A percentile compares a stretch with the other conserved stretches of the same genome.
Evolutionary conservation across 1,140 invertebrate genomes (phyloP).

Genomic region (Rhizoglyphus robini): DNA sequence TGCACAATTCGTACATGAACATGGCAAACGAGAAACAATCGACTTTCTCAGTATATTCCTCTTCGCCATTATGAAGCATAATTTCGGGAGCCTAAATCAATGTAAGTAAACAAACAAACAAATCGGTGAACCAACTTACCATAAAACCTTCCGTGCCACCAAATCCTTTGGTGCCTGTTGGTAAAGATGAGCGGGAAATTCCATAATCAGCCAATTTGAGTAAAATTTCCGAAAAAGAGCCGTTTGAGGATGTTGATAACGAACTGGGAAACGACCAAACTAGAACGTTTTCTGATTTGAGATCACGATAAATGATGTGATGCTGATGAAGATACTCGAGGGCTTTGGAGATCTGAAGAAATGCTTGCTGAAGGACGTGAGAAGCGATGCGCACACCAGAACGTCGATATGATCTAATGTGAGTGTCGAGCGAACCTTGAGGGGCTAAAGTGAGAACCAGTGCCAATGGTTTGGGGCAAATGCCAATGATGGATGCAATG

Average conservation of each 20-base stretch:
- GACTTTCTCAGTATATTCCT: slow-evolving; percentile 97
- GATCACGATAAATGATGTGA: slow-evolving; percentile 85
- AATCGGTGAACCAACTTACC: slow-evolving; percentile 30
- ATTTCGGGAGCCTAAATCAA: slow-evolving; percentile 72
- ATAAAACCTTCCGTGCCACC: slow-evolving; percentile 95
- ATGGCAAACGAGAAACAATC: slow-evolving; percentile 99
- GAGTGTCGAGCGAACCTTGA: slow-evolving; percentile 67
- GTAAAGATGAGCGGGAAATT: slow-evolving; percentile 70
- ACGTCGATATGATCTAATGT: slow-evolving; percentile 63
- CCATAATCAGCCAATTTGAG: slow-evolving; percentile 93
- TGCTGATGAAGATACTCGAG: slow-evolving; percentile 89
- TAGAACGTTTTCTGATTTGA: slow-evolving; percentile 96
- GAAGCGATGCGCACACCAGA: slow-evolving; percentile 64
- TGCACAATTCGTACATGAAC: slow-evolving; percentile 91
- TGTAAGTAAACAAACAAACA: background rate
- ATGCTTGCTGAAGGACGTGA: slow-evolving; percentile 64
- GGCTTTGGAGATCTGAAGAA: slow-evolving; percentile 80
- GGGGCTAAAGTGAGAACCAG: slow-evolving; percentile 81
- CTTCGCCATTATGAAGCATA: slow-evolving; percentile 91
- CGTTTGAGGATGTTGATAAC: slow-evolving; percentile 31
- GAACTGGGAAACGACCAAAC: slow-evolving; percentile 82
- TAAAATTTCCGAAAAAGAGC: slow-evolving; percentile 44
- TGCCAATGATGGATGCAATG: slow-evolving; percentile 80
- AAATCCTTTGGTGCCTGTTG: slow-evolving; percentile 89
- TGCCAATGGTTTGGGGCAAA: slow-evolving; percentile 77